Conservation (phyloP, 1,140 invertebrate species). For the Limonius californicus region DNA sequence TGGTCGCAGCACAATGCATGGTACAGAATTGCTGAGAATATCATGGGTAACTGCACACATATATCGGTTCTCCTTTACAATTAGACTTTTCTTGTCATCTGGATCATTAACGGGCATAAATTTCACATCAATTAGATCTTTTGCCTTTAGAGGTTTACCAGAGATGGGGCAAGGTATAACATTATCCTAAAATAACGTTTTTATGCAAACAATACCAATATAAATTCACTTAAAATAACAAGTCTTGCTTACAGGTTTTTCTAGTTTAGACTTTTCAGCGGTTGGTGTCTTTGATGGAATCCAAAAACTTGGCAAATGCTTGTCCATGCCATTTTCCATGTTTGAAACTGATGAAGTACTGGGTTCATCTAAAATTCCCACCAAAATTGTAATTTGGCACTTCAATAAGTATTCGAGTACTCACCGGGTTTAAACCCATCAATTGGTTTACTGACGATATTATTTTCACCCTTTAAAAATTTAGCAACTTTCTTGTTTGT, state of each 20-base stretch:
- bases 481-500: conserved; percentile 65
- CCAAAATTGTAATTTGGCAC: too few relatives aligned
- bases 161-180: conserved; percentile 94
- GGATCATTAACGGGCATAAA: conserved; percentile 88
- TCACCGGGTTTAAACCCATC: conserved; percentile 50
- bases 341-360: conserved; percentile 65
- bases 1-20: conserved; percentile 86
- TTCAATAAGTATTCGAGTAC: too few relatives aligned
- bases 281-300: conserved; percentile 91
- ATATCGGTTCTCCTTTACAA: conserved; percentile 84
- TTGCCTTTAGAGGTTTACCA: conserved; percentile 81
- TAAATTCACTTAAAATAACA: background rate
- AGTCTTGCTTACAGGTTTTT: conserved; percentile 71
- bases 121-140: conserved; percentile 91
- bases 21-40: conserved; percentile 89
- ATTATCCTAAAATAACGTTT: conserved; percentile 57
- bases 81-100: conserved; percentile 75
- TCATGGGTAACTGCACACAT: conserved; percentile 98
- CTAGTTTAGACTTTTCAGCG: conserved; percentile 64
- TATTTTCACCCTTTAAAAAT: conserved; percentile 75
- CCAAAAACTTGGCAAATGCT: conserved; percentile 94
- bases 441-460: conserved; percentile 56
- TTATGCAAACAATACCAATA: background rate
- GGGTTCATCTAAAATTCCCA: conserved; percentile 27
- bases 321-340: conserved; percentile 63